phyloP scores from a whole-genome alignment of 1,140 invertebrate genomes.

The Apocrypta bakeri region DNA sequence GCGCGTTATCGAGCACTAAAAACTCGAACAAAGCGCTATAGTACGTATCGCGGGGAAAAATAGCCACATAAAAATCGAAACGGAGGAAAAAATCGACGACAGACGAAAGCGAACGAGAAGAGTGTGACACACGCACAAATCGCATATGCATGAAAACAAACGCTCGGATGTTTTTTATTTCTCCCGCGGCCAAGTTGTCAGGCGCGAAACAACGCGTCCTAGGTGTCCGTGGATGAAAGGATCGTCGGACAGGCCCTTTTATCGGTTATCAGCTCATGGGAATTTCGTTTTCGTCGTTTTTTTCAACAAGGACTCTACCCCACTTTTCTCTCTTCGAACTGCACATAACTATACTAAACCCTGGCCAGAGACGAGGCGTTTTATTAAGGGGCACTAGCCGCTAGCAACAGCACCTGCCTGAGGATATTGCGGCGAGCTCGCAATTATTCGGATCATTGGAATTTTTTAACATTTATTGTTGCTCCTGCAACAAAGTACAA shows the following conservation, averaged over 20 bases:
- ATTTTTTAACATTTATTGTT: too few species aligned
- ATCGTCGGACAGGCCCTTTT: conserved; percentile 63
- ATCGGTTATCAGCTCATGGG: conserved; percentile 64
- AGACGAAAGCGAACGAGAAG: background rate
- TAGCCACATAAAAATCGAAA: conserved; percentile 9
- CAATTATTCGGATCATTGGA: too few species aligned
- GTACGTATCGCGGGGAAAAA: background rate
- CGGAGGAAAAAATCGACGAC: conserved; percentile 7
- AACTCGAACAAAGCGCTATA: background rate
- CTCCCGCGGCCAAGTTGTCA: conserved; percentile 60
- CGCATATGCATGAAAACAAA: conserved; percentile 5
- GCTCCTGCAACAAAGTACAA: too few species aligned
- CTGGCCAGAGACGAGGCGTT: background rate
- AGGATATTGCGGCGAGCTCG: conserved; percentile 49
- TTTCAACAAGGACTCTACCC: background rate
- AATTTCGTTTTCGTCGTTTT: conserved; percentile 15
- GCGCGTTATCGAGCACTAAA: background rate
- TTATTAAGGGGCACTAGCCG: conserved; percentile 13
- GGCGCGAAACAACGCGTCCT: conserved; percentile 59
- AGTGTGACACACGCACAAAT: conserved; percentile 17
- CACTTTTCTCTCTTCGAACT: background rate
- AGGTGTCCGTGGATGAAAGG: conserved; percentile 65
- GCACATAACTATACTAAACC: too few species aligned
- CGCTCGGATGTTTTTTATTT: conserved; percentile 20
- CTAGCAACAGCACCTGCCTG: background rate